phyloP scores from a whole-genome alignment of 2,113 vertebrate genomes.

The Cariama cristata region DNA sequence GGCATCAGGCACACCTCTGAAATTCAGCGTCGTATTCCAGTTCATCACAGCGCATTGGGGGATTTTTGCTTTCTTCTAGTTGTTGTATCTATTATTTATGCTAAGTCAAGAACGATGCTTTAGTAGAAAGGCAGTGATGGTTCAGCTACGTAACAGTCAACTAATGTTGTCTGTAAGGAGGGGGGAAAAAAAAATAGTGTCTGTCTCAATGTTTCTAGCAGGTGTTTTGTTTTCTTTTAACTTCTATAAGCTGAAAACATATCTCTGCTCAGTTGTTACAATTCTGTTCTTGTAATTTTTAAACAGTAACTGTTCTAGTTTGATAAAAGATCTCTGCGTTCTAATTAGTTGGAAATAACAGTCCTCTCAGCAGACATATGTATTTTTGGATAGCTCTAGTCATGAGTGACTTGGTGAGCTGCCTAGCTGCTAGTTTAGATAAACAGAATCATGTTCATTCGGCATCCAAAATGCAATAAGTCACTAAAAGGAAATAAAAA shows the following conservation, averaged over 20 bases:
- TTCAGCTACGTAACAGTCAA: background rate
- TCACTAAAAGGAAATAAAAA: background rate
- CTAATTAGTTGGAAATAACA: background rate
- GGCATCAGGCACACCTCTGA: background rate
- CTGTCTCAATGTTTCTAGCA: constrained; percentile 9
- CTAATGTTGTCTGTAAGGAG: background rate
- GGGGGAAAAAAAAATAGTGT: background rate
- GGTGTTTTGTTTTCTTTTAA: background rate
- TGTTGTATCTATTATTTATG: background rate
- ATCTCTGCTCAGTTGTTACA: background rate
- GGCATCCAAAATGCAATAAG: background rate
- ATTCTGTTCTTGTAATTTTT: background rate
- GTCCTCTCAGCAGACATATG: background rate
- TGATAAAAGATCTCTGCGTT: background rate
- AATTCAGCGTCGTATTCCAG: background rate
- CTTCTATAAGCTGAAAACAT: background rate
- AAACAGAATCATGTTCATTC: background rate
- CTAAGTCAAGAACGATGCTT: constrained; percentile 1
- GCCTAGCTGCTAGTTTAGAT: background rate
- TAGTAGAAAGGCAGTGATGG: background rate
- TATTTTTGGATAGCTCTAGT: background rate
- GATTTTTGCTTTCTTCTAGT: background rate
- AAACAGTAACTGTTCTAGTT: background rate
- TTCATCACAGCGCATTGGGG: background rate
- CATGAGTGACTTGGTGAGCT: background rate